A percentile compares a stretch with the other conserved stretches of the same genome.
phyloP scores from a whole-genome alignment of 2,797 vertebrate species.

The Epinephelus awoara region DNA sequence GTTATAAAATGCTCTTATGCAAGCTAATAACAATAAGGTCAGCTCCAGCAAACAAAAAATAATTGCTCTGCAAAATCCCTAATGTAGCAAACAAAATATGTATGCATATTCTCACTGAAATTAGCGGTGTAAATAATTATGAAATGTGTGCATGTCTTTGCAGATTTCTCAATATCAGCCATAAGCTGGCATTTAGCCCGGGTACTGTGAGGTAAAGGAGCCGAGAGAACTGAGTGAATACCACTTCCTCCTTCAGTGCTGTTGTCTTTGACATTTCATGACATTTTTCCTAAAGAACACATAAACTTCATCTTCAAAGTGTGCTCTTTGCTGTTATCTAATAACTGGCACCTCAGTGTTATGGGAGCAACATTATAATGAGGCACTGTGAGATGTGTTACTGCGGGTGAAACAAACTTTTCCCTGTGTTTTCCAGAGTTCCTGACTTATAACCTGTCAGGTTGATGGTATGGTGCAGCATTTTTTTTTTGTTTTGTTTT shows the following conservation, averaged over 20 bases:
- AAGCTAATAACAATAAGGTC: slow-evolving; percentile 29
- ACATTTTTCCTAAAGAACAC: slow-evolving; percentile 55
- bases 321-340: slow-evolving; percentile 41
- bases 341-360: slow-evolving; percentile 44
- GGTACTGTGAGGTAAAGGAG: slow-evolving; percentile 2
- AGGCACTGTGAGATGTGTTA: slow-evolving; percentile 59
- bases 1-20: slow-evolving; percentile 23
- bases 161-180: slow-evolving; percentile 6
- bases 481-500: slow-evolving; percentile 20
- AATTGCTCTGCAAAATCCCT: slow-evolving; percentile 1
- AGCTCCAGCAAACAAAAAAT: slow-evolving; percentile 15
- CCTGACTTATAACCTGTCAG: slow-evolving; percentile 49
- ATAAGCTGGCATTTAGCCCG: slow-evolving; percentile 28
- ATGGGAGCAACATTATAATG: slow-evolving; percentile 54
- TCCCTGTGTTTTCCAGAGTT: slow-evolving; percentile 37
- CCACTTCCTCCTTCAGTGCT: not conserved
- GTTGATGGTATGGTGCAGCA: slow-evolving; percentile 1
- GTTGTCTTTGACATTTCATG: slow-evolving; percentile 55
- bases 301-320: slow-evolving; percentile 57
- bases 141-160: not conserved
- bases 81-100: slow-evolving; percentile 1
- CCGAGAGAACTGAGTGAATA: slow-evolving; percentile 2
- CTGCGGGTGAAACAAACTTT: slow-evolving; percentile 59
- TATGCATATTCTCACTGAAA: not conserved
- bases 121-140: not conserved